Conservation (phyloP, 2,113 vertebrate genomes). For the Dipodomys merriami region DNA sequence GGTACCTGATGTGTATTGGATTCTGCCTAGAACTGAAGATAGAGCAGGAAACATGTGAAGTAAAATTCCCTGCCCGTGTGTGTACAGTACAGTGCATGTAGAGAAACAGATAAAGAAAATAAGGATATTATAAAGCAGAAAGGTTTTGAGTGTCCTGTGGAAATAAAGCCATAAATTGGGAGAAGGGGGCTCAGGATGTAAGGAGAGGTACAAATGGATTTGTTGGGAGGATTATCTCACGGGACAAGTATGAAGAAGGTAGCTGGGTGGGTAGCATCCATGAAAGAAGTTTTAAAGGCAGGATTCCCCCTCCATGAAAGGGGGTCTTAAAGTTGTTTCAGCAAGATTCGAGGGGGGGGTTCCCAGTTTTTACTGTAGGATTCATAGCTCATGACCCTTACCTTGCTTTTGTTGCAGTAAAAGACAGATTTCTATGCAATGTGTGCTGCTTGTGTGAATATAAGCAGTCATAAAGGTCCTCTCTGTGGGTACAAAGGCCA, state of each 20-base stretch:
- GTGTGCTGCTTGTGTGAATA: not conserved
- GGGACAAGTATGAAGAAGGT: not conserved
- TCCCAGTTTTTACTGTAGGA: not conserved
- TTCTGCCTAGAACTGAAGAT: not conserved
- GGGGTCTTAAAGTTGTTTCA: not conserved
- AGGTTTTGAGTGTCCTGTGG: not conserved
- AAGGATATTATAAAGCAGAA: not conserved
- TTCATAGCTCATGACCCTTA: not conserved
- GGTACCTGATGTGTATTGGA: not conserved
- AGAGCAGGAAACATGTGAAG: not conserved
- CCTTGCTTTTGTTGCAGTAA: not conserved
- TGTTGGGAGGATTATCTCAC: not conserved
- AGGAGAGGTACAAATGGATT: not conserved
- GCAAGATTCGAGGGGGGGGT: not conserved
- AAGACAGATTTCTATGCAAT: conserved; percentile 5
- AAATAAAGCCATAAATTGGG: conserved; percentile 2
- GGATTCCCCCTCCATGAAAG: not conserved
- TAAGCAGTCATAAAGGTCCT: not conserved
- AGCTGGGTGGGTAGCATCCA: too few species aligned
- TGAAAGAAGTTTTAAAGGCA: not conserved
- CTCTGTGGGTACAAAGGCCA: not conserved
- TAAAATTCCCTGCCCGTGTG: not conserved
- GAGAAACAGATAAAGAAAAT: not conserved
- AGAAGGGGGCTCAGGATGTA: not conserved
- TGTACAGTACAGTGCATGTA: not conserved